Base-by-base conservation (phyloP, 1,140 invertebrate species). In the Heliconius hermathena region DNA sequence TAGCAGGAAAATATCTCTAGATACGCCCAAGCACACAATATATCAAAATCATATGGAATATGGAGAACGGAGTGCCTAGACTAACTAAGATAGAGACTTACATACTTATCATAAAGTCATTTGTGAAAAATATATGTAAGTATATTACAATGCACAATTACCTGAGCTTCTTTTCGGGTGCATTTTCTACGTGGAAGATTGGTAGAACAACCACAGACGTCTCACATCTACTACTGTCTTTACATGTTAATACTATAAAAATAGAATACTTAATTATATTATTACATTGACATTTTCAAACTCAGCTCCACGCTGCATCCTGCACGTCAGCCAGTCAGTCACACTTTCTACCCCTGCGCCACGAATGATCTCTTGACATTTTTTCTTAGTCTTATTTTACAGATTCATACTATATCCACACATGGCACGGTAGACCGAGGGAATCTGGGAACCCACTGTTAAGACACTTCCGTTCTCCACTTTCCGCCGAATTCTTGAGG, bases 181-280 rank as follows among this genome's bases (percentile, higher is more conserved):
- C 11, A 13, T 66, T 29, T 29, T 66, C 60, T 29, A 66, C 26
- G 9, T 66, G 60, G 4, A 66, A 66, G 29, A 66, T 93, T 8
- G 91, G 91, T 16, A 93, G 74, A 8, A 93, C 49, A 0, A 93
- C 90, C 0, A 93, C 71, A 2, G 88, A 71, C 6, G 86, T 86
- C 8, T 87, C 85, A 57, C 89, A 91, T 49, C 81, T 84, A 57
- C 73, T 74, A 1, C 73, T 83, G 6, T 74, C 73, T 26, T 81
- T 74, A 52, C 82, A 83, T 11, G 33, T 77, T 54, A 38, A 72
- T 13, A 80, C 81, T 83, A 73, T 66, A 80, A 80, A 71, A 26
- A 8, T 29, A 57, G 38, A 74, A 79, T 49, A 71, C 36, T 22
- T 57, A 57, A 52, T 20, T 57, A 57, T 57, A 57, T 8, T 22